Evolutionary conservation across 2,888 invertebrate species (phyloP).

Genomic region (Oscheius sp.): DNA sequence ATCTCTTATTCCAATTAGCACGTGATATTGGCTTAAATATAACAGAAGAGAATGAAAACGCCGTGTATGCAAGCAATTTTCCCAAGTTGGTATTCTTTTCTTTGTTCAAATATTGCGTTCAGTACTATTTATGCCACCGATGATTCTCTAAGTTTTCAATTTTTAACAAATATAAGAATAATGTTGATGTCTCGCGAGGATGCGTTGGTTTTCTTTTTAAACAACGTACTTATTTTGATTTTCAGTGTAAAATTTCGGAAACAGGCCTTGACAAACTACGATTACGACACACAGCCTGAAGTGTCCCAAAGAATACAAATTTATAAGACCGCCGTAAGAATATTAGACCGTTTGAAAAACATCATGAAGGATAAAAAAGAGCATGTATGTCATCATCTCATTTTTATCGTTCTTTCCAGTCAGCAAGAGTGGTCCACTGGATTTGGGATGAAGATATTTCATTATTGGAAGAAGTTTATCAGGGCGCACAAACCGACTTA

Average conservation of each 20-base stretch:
- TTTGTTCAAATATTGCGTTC: background rate
- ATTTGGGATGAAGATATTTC: slow-evolving; percentile 58
- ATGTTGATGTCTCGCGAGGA: slow-evolving; percentile 42
- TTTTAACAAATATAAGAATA: slow-evolving; percentile 60
- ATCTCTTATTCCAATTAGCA: slow-evolving; percentile 52
- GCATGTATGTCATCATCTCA: background rate
- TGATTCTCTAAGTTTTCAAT: slow-evolving; percentile 63
- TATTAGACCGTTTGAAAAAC: background rate
- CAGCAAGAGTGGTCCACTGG: slow-evolving; percentile 43
- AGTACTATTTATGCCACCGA: slow-evolving; percentile 50
- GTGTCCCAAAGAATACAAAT: background rate
- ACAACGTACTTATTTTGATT: background rate
- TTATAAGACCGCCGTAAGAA: background rate
- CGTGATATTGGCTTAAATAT: slow-evolving; percentile 47
- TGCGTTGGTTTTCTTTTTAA: slow-evolving; percentile 40
- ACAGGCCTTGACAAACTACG: background rate
- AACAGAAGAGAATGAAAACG: slow-evolving; percentile 46
- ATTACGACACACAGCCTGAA: slow-evolving; percentile 9
- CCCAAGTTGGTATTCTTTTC: slow-evolving; percentile 41
- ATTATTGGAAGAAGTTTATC: slow-evolving; percentile 27
- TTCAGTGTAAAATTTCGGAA: background rate
- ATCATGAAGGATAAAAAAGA: background rate
- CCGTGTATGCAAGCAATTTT: slow-evolving; percentile 53
- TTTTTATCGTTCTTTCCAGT: slow-evolving; percentile 29
- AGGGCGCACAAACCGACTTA: too few relatives aligned